Base-by-base conservation (phyloP, 2,888 invertebrate genomes). In the Bhutanitis thaidina region DNA sequence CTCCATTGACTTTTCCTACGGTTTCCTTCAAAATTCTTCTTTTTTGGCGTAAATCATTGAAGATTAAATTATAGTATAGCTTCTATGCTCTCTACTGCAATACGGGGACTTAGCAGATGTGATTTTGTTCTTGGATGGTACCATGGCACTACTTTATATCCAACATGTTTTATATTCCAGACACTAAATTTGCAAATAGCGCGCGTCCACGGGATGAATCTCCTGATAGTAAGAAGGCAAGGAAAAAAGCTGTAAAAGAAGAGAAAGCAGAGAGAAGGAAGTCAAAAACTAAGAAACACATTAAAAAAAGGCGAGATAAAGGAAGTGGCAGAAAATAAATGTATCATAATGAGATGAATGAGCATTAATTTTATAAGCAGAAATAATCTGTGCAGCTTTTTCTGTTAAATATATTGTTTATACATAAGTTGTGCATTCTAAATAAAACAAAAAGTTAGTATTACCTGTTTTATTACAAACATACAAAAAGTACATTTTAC, bases 231-330 rank as follows among this genome's bases (percentile, higher is more conserved):
- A 94, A 94, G 75, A 94, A 94, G 67, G 93, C 93, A 4, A 91
- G 98, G 27, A 99, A 99, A 70, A 95, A 97, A 66, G 94, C 94
- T 0, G 90, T 98, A 0, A 98, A 97, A 81, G 95, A 96, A 45
- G 94, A 94, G 45, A 93, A 97, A 69, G 95, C 97, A 0, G 97
- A 98, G 61, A 96, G 94, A 69, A 91, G 98, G 43, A 96, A 96
- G 90, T 90, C 89, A 0, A 99, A 99, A 90, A 91, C 95, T 0
- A 97, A 97, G 65, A 99, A 99, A 77, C 96, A 98, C 77, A 80
- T 98, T 0, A 99, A 99, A 73, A 98, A 98, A 70, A 91, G 95
- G 58, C 94, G 95, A 70, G 96, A 96, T 71, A 95, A 93, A 72
- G 83, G 84, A 3, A 57, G 73, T 32, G 71, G 58, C 9, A 82